Percentiles rank a stretch among this genome's conserved stretches.
Conservation (phyloP, 2,113 vertebrate species). For the rat (Rattus norvegicus) region GRCr8 NC_086039.1:13465501-13466000, state of each 20-base stretch:
- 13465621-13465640: background rate
- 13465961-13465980: constrained; percentile 62
- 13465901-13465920: constrained; percentile 38
- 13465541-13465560: background rate
- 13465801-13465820: no score
- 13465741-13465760: background rate
- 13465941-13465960: background rate
- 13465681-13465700: background rate
- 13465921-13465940: constrained; percentile 26
- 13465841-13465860: background rate
- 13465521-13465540: constrained; percentile 44
- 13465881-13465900: constrained; percentile 62
- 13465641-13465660: background rate
- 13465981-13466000: constrained; percentile 28
- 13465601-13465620: background rate
- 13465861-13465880: background rate
- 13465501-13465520: background rate
- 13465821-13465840: background rate
- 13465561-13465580: background rate
- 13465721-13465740: background rate
- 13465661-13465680: background rate
- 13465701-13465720: background rate
- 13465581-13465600: background rate
- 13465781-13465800: background rate
- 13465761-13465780: background rate